Percentiles rank a stretch among this genome's conserved stretches.
Evolutionary conservation across 2,888 invertebrate species (phyloP).

Genomic region (Drosophila lutescens): DNA sequence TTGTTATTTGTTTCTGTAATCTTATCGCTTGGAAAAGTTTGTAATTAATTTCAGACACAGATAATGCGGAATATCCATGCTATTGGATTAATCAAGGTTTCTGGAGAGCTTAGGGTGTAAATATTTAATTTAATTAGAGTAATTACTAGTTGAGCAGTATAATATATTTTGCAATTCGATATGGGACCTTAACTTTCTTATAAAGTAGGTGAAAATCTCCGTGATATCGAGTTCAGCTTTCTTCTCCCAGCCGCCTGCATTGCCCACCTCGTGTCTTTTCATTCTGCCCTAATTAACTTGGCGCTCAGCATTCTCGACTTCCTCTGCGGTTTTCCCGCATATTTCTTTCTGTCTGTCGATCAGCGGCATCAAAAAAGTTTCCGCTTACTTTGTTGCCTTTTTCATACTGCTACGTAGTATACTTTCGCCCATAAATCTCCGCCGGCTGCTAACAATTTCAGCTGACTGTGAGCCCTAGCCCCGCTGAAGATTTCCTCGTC

Average conservation of each 20-base stretch:
- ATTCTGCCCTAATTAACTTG: slow-evolving; percentile 35
- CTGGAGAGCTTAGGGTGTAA: not conserved
- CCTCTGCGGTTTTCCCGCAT: slow-evolving; percentile 24
- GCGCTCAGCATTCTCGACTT: slow-evolving; percentile 33
- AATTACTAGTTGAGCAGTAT: too few species aligned
- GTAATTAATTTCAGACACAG: slow-evolving; percentile 12
- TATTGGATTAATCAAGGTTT: not conserved
- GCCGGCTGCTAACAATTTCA: slow-evolving; percentile 50
- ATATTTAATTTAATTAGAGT: not conserved
- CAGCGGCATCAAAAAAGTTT: slow-evolving; percentile 30
- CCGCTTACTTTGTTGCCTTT: slow-evolving; percentile 25
- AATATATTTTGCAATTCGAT: not conserved
- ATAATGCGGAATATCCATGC: slow-evolving; percentile 1
- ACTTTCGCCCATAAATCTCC: slow-evolving; percentile 76
- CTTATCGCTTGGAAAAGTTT: slow-evolving; percentile 25
- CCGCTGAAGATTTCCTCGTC: slow-evolving; percentile 10
- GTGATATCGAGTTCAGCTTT: slow-evolving; percentile 16
- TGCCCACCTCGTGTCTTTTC: slow-evolving; percentile 3
- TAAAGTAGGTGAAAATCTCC: slow-evolving; percentile 6
- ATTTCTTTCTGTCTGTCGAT: slow-evolving; percentile 11
- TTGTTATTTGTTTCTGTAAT: slow-evolving; percentile 17
- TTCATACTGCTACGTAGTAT: slow-evolving; percentile 17
- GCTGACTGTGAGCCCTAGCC: slow-evolving; percentile 17
- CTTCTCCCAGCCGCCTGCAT: slow-evolving; percentile 18
- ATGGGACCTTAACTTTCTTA: not conserved